Percentiles rank a stretch among this genome's conserved stretches.
These are phyloP conservation scores for Blastobasis lacticolella DNA, from an alignment of 2,888 invertebrate genomes.

Conservation along the genomic window DNA sequence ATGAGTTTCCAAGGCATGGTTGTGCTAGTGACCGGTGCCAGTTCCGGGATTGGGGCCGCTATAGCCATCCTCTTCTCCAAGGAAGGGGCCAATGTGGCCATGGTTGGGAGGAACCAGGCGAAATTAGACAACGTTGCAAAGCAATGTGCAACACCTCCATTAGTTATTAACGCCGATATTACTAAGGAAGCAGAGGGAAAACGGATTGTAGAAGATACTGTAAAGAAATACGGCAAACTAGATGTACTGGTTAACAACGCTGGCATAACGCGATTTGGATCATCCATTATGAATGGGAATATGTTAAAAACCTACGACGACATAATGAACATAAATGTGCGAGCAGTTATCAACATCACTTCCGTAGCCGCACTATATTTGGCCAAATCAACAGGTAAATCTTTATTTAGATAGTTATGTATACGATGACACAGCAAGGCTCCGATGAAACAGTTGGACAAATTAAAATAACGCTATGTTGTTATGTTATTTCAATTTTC, in stretches of 20 bases:
- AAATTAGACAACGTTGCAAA: no score
- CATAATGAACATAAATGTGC: slow-evolving; percentile 19
- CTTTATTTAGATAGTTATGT: no score
- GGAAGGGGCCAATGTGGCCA: no score
- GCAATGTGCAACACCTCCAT: slow-evolving; percentile 5
- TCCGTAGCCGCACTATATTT: slow-evolving; percentile 18
- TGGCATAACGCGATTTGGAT: slow-evolving; percentile 13
- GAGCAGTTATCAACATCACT: slow-evolving; percentile 18
- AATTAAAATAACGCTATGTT: no score
- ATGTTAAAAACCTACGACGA: slow-evolving; percentile 20
- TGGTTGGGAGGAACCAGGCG: no score
- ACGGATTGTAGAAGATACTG: slow-evolving; percentile 20
- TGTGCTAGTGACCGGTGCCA: slow-evolving; percentile 36
- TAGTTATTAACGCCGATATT: slow-evolving; percentile 28
- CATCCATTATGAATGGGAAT: slow-evolving; percentile 12
- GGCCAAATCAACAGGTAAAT: slow-evolving; percentile 18
- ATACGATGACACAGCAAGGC: no score
- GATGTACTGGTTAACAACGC: slow-evolving; percentile 29
- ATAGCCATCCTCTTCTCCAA: no score
- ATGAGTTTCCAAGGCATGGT: slow-evolving; percentile 23
- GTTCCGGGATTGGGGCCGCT: slow-evolving; percentile 9
- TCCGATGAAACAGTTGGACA: no score
- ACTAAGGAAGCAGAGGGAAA: slow-evolving; percentile 21
- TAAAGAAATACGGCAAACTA: slow-evolving; percentile 23
- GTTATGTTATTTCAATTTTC: no score